Evolutionary conservation across 2,113 vertebrate species (phyloP).

Genomic region (Psittacula cyanocephala): DNA sequence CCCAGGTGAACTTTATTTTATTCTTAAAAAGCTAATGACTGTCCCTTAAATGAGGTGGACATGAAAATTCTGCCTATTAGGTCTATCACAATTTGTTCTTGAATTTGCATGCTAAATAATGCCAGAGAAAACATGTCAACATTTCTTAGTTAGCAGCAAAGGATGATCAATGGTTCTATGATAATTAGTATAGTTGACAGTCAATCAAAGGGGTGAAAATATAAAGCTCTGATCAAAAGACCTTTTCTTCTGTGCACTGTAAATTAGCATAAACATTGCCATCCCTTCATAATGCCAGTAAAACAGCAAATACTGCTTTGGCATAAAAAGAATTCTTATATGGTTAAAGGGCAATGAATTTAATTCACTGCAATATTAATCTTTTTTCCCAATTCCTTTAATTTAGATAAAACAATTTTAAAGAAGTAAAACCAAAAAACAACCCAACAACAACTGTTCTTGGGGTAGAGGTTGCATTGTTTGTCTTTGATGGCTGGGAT

Average conservation of each 20-base stretch:
- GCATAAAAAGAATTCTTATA: neutral
- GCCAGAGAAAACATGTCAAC: conserved; percentile 19
- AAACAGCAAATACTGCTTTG: neutral
- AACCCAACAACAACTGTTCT: neutral
- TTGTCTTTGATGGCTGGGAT: neutral
- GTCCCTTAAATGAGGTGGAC: neutral
- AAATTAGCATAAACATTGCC: conserved; percentile 39
- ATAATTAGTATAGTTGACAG: conserved; percentile 58
- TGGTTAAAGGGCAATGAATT: neutral
- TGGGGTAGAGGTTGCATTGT: neutral
- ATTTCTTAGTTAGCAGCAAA: conserved; percentile 37
- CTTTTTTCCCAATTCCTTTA: neutral
- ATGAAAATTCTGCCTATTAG: neutral
- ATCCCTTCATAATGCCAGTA: neutral
- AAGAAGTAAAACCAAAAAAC: neutral
- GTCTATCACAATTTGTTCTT: neutral
- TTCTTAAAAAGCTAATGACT: neutral
- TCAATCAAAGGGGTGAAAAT: conserved; percentile 61
- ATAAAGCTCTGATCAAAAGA: conserved; percentile 61
- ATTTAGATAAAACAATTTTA: neutral
- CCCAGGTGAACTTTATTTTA: neutral
- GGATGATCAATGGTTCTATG: conserved; percentile 45
- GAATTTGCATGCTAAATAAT: conserved; percentile 33
- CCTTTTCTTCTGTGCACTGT: conserved; percentile 40
- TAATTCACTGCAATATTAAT: neutral